Conservation (phyloP, 2,797 vertebrate species). For the Monodelphis domestica region DNA sequence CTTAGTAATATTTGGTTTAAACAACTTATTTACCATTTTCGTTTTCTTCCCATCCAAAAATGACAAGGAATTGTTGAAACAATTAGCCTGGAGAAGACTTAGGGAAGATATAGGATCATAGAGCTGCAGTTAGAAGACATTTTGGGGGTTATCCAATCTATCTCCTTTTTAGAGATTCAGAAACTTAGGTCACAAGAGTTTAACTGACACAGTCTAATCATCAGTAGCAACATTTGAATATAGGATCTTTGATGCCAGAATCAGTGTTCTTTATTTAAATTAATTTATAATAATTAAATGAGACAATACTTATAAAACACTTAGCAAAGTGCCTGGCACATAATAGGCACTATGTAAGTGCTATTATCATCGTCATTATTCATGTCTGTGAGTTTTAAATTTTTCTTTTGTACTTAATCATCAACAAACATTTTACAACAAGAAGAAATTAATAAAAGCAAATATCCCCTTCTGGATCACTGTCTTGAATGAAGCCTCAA, state of each 20-base stretch:
- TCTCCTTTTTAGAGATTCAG: not conserved
- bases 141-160: not conserved
- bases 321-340: not conserved
- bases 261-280: not conserved
- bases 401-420: conserved; percentile 1
- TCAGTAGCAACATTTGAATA: not conserved
- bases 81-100: not conserved
- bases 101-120: not conserved
- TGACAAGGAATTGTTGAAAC: not conserved
- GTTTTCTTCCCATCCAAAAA: not conserved
- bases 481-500: too few relatives aligned
- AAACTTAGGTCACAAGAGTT: not conserved
- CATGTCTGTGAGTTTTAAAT: not conserved
- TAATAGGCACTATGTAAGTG: too few relatives aligned
- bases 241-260: not conserved
- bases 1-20: not conserved
- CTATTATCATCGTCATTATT: not conserved
- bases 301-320: not conserved
- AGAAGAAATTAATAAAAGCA: not conserved
- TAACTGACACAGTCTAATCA: not conserved
- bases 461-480: not conserved
- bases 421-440: conserved; percentile 12
- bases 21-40: not conserved
- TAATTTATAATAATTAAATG: not conserved
- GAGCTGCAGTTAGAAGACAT: not conserved